These are phyloP conservation scores for Darevskia mixta DNA, from an alignment of 2,797 vertebrate genomes.

Conservation along the genomic window DNA sequence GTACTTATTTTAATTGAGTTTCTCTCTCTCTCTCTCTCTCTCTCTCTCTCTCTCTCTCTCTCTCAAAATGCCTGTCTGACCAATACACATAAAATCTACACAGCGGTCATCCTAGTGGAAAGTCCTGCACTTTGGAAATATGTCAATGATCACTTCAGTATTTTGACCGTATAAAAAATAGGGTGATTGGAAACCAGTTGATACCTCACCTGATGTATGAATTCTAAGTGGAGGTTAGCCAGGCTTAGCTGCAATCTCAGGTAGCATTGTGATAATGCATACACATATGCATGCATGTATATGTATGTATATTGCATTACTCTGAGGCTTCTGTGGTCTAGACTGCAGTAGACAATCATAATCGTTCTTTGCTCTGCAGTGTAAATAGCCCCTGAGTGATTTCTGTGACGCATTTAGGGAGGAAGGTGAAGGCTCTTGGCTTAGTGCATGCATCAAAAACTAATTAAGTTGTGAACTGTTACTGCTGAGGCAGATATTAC, in stretches of 20 bases:
- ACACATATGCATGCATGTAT: no score
- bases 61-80: not conserved
- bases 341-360: constrained; percentile 43
- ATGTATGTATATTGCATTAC: fast-evolving
- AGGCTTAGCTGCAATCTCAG: not conserved
- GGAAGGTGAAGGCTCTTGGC: constrained; percentile 56
- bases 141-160: not conserved
- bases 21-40: no score
- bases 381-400: constrained; percentile 61
- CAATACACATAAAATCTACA: not conserved
- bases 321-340: constrained; percentile 26
- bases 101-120: not conserved
- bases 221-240: not conserved
- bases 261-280: not conserved
- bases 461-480: constrained; percentile 65
- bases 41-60: no score
- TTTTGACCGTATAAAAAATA: constrained; percentile 12
- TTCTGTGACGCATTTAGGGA: constrained; percentile 66
- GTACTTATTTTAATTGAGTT: no score
- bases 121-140: not conserved
- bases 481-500: constrained; percentile 23
- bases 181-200: not conserved
- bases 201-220: not conserved
- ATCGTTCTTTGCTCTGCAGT: constrained; percentile 55
- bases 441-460: constrained; percentile 45